Percentiles rank a stretch among this genome's conserved stretches.
Conservation (phyloP, 2,113 vertebrate species). For the Neolamprologus variostigma region DNA sequence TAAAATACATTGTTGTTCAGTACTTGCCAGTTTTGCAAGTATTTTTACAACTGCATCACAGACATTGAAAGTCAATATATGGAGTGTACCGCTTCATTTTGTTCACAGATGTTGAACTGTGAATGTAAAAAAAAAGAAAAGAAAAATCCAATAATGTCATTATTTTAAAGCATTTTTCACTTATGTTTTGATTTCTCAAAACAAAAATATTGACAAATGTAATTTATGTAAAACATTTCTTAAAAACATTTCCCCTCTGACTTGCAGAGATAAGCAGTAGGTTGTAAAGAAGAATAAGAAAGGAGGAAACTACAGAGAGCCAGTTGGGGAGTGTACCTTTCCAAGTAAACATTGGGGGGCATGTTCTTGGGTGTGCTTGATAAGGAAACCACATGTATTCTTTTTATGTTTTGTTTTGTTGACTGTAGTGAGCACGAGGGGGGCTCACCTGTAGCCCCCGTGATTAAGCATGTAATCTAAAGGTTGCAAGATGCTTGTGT, state of each 20-base stretch:
- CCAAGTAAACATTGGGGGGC: not conserved
- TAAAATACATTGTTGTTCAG: conserved; percentile 43
- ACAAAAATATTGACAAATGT: not conserved
- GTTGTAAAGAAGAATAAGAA: not conserved
- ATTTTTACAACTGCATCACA: not conserved
- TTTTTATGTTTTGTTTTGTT: not conserved
- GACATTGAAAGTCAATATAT: conserved; percentile 37
- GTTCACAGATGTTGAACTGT: not conserved
- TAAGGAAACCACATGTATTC: not conserved
- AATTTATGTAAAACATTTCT: not conserved
- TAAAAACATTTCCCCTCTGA: not conserved
- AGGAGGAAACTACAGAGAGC: not conserved
- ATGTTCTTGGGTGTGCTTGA: not conserved
- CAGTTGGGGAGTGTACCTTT: not conserved
- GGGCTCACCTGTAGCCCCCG: not conserved
- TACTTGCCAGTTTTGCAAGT: conserved; percentile 5
- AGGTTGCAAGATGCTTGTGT: not conserved
- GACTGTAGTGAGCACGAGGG: not conserved
- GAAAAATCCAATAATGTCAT: not conserved
- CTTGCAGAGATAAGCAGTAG: not conserved
- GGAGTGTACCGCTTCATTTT: not conserved
- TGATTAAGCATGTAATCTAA: not conserved
- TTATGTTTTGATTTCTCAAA: not conserved
- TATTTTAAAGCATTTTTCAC: not conserved
- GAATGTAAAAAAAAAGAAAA: not conserved